Evolutionary conservation across 64 coral and sea anemone species (phyloP), one percentile per base, ranked within the genome.

Genomic region (Stylophora pistillata): DNA sequence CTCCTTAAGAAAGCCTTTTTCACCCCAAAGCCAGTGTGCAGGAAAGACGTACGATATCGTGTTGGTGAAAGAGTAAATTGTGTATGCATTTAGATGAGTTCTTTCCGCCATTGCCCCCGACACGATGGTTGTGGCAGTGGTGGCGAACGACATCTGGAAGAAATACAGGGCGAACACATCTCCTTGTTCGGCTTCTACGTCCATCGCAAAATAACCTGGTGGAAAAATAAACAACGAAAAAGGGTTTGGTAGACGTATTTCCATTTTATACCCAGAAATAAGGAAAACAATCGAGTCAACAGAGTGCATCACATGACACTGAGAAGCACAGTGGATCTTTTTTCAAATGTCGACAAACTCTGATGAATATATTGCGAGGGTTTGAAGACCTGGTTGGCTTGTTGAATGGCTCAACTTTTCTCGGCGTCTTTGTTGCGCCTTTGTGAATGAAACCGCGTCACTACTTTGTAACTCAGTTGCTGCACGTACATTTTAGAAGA

Each of bases 91-190:
- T 14, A 88, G 30, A 69, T 73, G 74, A 18, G 74, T 75, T 33
- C 73, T 73, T 23, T 88, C 86, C 53, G 86, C 86, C 86, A 88
- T 88, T 13, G 86, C 86, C 4, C 86, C 86, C 14, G 86, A 88
- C 25, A 88, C 73, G 33, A 88, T 88, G 1, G 86, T 88, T 23
- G 86, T 88, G 23, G 86, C 86, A 66, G 86, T 88, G 5, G 86
- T 88, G 30, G 86, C 86, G 31, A 88, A 88, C 26, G 86, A 88
- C 31, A 88, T 54, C 54, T 88, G 86, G n/a, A 88, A 77, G 74
- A 88, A 88, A 31, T 88, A 88, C 86, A 76, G 61, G 37, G 86
- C 86, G 73, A 88, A 88, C 16, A 88, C 30, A 47, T 75, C 73
- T 13, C 73, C 74, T 10, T 88, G 32, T 4, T 78, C 41, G 9